phyloP scores from a whole-genome alignment of 2,888 invertebrate species.

The Parochlus steinenii region DNA sequence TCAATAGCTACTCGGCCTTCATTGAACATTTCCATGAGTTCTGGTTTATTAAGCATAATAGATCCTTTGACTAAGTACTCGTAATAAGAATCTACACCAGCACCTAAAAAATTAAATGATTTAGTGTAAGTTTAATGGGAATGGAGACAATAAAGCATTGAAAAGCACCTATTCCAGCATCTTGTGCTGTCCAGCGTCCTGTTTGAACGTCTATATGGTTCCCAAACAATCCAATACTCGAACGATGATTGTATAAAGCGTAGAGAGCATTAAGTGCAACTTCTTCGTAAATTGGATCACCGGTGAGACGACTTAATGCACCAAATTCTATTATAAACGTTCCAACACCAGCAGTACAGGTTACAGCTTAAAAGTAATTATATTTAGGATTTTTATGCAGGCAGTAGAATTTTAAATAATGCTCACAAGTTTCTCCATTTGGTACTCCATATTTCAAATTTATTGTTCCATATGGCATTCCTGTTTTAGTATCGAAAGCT shows the following conservation, averaged over 20 bases:
- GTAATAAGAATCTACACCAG: slow-evolving; percentile 93
- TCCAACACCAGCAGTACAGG: slow-evolving; percentile 95
- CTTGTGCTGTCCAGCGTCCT: slow-evolving; percentile 94
- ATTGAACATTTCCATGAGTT: slow-evolving; percentile 80
- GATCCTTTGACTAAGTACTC: slow-evolving; percentile 97
- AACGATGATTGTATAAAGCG: slow-evolving; percentile 71
- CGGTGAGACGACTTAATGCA: slow-evolving; percentile 79
- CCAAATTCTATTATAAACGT: slow-evolving; percentile 96
- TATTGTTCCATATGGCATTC: slow-evolving; percentile 97
- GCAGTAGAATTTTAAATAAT: not conserved
- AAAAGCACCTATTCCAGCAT: slow-evolving; percentile 96
- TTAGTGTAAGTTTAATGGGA: no score
- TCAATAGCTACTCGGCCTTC: slow-evolving; percentile 62
- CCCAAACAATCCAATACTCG: slow-evolving; percentile 77
- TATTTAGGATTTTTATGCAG: not conserved
- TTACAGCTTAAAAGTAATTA: no score
- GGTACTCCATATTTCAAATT: slow-evolving; percentile 70
- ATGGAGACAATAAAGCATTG: not conserved
- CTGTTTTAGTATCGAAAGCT: slow-evolving; percentile 77
- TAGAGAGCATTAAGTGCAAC: slow-evolving; percentile 83
- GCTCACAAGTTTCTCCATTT: slow-evolving; percentile 87
- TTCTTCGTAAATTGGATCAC: slow-evolving; percentile 88
- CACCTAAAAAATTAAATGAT: no score
- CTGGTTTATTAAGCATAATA: slow-evolving; percentile 74
- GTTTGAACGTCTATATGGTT: slow-evolving; percentile 93